A percentile compares a stretch with the other conserved stretches of the same genome.
phyloP scores from a whole-genome alignment of 2,113 vertebrate species.

The Dasyurus viverrinus region DNA sequence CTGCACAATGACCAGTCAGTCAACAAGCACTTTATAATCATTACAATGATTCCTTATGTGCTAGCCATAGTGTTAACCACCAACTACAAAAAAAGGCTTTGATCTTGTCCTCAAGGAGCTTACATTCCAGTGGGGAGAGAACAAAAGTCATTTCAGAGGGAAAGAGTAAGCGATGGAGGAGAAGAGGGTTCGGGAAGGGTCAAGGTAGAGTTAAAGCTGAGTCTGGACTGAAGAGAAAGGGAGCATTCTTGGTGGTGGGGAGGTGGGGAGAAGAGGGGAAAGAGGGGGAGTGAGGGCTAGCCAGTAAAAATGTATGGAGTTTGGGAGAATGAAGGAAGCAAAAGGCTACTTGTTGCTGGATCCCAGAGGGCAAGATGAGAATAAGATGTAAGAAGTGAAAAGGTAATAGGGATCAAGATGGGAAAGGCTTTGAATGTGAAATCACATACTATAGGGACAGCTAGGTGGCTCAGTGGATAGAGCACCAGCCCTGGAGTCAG shows the following conservation, averaged over 20 bases:
- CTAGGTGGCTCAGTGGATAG: too few relatives aligned
- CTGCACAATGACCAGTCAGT: not conserved
- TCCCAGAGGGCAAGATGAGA: not conserved
- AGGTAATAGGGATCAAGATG: not conserved
- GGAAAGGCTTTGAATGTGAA: not conserved
- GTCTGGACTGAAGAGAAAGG: not conserved
- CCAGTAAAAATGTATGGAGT: not conserved
- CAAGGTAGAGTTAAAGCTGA: not conserved
- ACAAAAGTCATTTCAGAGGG: not conserved
- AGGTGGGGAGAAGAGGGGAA: too few relatives aligned
- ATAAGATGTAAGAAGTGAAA: not conserved
- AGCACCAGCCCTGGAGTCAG: too few relatives aligned
- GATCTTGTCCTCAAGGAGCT: not conserved
- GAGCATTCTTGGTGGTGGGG: not conserved
- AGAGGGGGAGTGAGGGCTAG: not conserved
- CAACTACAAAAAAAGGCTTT: not conserved
- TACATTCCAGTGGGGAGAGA: not conserved
- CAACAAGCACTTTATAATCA: not conserved
- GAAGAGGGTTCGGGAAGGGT: not conserved
- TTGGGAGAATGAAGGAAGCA: not conserved
- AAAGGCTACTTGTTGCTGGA: not conserved
- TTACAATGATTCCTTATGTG: not conserved
- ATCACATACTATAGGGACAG: not conserved
- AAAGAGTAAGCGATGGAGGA: not conserved
- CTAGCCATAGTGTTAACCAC: not conserved